Conservation (phyloP, 2,113 vertebrate species). For the Myiopsitta monachus region DNA sequence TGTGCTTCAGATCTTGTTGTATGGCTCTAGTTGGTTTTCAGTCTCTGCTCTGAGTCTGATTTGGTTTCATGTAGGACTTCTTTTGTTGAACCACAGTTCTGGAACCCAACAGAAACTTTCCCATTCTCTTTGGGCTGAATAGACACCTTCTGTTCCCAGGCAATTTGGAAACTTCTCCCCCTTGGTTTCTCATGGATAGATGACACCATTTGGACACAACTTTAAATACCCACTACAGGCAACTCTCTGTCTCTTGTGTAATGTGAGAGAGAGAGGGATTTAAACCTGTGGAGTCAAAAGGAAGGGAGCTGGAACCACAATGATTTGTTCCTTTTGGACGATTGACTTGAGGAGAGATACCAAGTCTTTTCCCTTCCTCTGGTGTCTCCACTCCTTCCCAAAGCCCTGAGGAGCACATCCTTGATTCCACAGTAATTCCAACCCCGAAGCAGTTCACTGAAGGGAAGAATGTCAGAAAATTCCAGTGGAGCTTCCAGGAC, state of each 20-base stretch:
- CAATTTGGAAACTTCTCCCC: slow-evolving; percentile 42
- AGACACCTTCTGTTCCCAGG: slow-evolving; percentile 65
- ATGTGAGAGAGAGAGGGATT: slow-evolving; percentile 59
- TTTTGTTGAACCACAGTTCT: neutral
- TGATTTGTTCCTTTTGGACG: slow-evolving; percentile 1
- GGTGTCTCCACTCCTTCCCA: neutral
- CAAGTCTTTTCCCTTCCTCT: slow-evolving; percentile 6
- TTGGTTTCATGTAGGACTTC: slow-evolving; percentile 9
- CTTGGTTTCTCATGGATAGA: slow-evolving; percentile 78
- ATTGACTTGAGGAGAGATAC: neutral
- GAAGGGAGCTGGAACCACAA: neutral
- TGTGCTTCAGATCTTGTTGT: slow-evolving; percentile 23
- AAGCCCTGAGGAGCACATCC: neutral
- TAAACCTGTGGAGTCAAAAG: slow-evolving; percentile 7
- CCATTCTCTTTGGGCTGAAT: slow-evolving; percentile 54
- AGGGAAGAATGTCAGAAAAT: slow-evolving; percentile 67
- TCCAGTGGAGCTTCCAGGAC: slow-evolving; percentile 51
- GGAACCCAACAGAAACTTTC: slow-evolving; percentile 40
- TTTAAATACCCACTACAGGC: slow-evolving; percentile 65
- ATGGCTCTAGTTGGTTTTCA: slow-evolving; percentile 12
- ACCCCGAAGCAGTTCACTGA: neutral
- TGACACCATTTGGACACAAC: slow-evolving; percentile 57
- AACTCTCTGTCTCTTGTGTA: slow-evolving; percentile 76
- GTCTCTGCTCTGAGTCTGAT: slow-evolving; percentile 10
- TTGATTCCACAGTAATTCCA: neutral